A percentile compares a stretch with the other conserved stretches of the same genome.
These are phyloP conservation scores for Cairina moschata DNA, from an alignment of 2,113 vertebrate species.

Conservation along the genomic window DNA sequence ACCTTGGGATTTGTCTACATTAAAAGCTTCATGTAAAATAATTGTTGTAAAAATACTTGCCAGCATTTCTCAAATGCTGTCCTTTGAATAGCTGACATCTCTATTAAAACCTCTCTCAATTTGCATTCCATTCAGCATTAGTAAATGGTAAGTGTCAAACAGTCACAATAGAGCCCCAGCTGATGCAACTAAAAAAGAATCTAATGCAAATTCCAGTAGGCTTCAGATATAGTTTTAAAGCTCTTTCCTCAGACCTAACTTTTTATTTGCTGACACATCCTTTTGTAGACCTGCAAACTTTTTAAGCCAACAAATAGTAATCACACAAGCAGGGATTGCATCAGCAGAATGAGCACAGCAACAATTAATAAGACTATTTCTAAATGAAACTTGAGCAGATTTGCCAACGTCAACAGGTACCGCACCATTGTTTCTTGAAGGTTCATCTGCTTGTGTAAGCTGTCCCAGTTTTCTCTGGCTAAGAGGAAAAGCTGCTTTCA, in stretches of 20 bases:
- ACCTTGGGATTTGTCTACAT: conserved; percentile 14
- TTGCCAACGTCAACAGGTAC: conserved; percentile 47
- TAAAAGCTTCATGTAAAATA: neutral
- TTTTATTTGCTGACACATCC: conserved; percentile 50
- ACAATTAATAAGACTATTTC: neutral
- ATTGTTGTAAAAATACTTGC: conserved; percentile 3
- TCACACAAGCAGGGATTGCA: neutral
- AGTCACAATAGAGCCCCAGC: conserved; percentile 40
- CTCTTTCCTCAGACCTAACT: neutral
- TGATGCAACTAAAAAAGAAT: conserved; percentile 40
- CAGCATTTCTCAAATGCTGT: neutral
- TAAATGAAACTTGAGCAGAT: neutral
- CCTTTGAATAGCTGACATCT: conserved; percentile 38
- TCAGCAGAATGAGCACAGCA: neutral
- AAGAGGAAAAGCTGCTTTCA: conserved; percentile 51
- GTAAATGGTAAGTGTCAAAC: conserved; percentile 31
- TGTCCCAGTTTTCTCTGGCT: conserved; percentile 42
- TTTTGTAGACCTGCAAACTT: conserved; percentile 3
- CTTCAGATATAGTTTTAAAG: conserved; percentile 18
- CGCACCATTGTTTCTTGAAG: conserved; percentile 25
- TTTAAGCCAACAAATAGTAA: neutral
- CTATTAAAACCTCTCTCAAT: conserved; percentile 13
- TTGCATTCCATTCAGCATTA: conserved; percentile 28
- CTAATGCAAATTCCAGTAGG: conserved; percentile 49
- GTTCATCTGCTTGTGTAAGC: conserved; percentile 34